Conservation (phyloP, 1,140 invertebrate species). For the Brachionus plicatilis region DNA sequence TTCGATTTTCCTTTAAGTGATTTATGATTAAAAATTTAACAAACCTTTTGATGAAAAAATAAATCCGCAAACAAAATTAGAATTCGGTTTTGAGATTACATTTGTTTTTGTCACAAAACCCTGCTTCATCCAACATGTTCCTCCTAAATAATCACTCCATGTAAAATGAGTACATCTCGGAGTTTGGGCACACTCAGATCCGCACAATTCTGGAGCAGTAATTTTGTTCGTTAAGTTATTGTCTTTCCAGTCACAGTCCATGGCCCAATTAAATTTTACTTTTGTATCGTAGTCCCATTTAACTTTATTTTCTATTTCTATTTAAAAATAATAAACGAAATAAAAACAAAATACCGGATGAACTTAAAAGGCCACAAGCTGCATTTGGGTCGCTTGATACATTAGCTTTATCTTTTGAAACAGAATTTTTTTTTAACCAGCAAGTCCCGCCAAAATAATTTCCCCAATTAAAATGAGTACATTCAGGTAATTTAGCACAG, state of each 20-base stretch:
- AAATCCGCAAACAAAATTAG: constrained; percentile 16
- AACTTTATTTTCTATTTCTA: background rate
- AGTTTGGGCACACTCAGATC: background rate
- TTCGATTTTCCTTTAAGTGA: no score
- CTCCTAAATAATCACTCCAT: background rate
- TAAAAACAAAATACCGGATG: background rate
- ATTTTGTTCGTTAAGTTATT: background rate
- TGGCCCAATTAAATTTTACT: background rate
- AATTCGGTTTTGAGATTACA: constrained; percentile 24
- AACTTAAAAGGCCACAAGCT: background rate
- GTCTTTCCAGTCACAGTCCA: constrained; percentile 11
- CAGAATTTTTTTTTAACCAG: background rate
- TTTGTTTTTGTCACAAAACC: constrained; percentile 24
- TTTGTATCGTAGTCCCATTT: background rate
- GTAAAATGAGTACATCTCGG: constrained; percentile 36
- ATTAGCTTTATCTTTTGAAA: background rate
- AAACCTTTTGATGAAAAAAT: background rate
- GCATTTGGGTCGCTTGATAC: background rate
- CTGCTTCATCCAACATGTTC: constrained; percentile 40
- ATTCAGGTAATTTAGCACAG: background rate
- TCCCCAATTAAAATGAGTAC: background rate
- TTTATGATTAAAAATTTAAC: no score
- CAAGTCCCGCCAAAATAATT: background rate
- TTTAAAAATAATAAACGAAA: background rate
- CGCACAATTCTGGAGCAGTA: background rate